Evolutionary conservation across 2,888 invertebrate genomes (phyloP).

Genomic region (Arrhopalites spinosus): DNA sequence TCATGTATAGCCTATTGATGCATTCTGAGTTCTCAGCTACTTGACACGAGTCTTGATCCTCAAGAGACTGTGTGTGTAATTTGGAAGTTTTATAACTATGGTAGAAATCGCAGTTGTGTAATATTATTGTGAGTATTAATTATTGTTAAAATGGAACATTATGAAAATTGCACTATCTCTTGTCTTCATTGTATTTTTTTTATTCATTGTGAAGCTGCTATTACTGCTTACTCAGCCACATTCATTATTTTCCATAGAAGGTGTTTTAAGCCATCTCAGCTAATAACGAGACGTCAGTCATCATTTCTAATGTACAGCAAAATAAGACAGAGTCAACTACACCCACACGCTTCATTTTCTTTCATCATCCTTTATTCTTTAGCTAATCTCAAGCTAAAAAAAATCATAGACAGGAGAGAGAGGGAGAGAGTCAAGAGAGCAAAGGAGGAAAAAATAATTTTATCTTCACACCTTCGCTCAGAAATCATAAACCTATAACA

Average conservation of each 20-base stretch:
- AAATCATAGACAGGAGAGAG: not conserved
- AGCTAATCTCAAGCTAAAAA: not conserved
- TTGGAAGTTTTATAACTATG: too few species aligned
- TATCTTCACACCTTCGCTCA: too few species aligned
- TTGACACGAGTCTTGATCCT: too few species aligned
- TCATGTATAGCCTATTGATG: too few species aligned
- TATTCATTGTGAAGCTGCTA: not conserved
- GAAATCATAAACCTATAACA: too few species aligned
- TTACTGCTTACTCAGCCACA: not conserved
- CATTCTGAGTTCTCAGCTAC: too few species aligned
- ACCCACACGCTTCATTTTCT: slow-evolving; percentile 8
- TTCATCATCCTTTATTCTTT: slow-evolving; percentile 2
- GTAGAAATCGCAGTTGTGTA: too few species aligned
- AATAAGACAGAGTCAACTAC: not conserved
- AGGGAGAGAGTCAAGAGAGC: not conserved
- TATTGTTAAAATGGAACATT: too few species aligned
- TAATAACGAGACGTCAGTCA: slow-evolving; percentile 11
- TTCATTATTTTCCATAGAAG: slow-evolving; percentile 7
- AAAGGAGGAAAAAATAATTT: not conserved
- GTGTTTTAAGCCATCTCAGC: not conserved
- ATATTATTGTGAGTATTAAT: too few species aligned
- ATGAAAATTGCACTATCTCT: not conserved
- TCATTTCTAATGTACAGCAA: not conserved
- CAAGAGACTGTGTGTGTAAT: too few species aligned
- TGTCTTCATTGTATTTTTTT: not conserved